Conservation (phyloP, 2,888 invertebrate genomes). For the Thalpophila matura region DNA sequence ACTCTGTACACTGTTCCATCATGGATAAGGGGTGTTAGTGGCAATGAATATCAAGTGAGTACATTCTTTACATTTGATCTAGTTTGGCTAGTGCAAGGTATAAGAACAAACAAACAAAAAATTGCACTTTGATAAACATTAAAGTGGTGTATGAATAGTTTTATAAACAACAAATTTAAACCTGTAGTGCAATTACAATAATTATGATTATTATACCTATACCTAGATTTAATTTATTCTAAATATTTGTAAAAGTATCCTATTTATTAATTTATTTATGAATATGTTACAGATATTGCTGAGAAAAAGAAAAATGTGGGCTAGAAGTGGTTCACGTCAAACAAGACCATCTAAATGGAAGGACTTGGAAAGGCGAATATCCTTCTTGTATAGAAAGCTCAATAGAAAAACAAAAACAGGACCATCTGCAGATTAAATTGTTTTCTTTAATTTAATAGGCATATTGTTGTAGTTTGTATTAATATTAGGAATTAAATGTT, state of each 20-base stretch:
- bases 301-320: slow-evolving; percentile 93
- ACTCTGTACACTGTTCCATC: slow-evolving; percentile 96
- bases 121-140: no score
- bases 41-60: slow-evolving; percentile 94
- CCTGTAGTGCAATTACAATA: slow-evolving; percentile 9
- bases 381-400: slow-evolving; percentile 94
- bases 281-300: slow-evolving; percentile 89
- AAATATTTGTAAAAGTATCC: no score
- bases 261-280: no score
- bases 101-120: no score
- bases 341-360: slow-evolving; percentile 95
- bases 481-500: slow-evolving; percentile 45
- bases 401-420: slow-evolving; percentile 95
- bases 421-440: slow-evolving; percentile 77
- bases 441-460: slow-evolving; percentile 29
- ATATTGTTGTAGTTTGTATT: slow-evolving; percentile 42
- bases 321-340: slow-evolving; percentile 89
- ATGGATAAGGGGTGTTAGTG: slow-evolving; percentile 97
- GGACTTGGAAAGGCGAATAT: slow-evolving; percentile 93
- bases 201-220: no score
- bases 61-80: not conserved
- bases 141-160: slow-evolving; percentile 1
- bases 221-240: no score
- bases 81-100: no score
- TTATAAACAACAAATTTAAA: not conserved